A percentile compares a stretch with the other conserved stretches of the same genome.
These are phyloP conservation scores for Poliocrania exsul DNA, from an alignment of 2,797 vertebrate genomes.

Conservation along the genomic window DNA sequence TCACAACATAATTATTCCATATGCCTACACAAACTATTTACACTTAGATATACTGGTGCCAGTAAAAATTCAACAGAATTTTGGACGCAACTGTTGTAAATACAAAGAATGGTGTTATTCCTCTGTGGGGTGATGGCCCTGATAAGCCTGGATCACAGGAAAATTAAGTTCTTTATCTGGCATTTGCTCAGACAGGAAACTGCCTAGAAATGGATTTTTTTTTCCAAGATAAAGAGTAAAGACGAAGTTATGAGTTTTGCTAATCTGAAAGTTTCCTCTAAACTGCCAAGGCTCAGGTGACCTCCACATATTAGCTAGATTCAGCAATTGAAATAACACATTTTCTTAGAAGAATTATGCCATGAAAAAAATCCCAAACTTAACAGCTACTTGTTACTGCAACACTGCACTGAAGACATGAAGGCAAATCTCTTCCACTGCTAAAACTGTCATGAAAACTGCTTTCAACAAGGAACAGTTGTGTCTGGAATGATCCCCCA, in stretches of 20 bases:
- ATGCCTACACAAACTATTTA: not conserved
- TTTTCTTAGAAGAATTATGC: not conserved
- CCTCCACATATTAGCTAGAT: not conserved
- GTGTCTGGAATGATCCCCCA: not conserved
- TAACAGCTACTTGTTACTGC: not conserved
- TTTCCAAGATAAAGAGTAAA: not conserved
- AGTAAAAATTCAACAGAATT: not conserved
- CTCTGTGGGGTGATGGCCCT: not conserved
- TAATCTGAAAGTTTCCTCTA: not conserved
- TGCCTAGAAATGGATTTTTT: not conserved
- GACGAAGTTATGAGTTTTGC: not conserved
- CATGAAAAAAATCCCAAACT: not conserved
- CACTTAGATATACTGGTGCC: not conserved
- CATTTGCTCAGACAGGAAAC: not conserved
- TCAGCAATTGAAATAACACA: not conserved
- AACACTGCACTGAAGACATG: not conserved
- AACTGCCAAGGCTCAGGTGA: not conserved
- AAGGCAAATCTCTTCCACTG: not conserved
- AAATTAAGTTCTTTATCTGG: not conserved
- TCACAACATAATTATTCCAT: not conserved
- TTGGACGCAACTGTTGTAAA: not conserved
- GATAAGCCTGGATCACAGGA: not conserved
- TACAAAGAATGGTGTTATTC: not conserved
- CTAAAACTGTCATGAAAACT: not conserved
- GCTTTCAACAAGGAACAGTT: not conserved